Base-by-base conservation (phyloP, 2,113 vertebrate genomes). In the Aythya baeri region DNA sequence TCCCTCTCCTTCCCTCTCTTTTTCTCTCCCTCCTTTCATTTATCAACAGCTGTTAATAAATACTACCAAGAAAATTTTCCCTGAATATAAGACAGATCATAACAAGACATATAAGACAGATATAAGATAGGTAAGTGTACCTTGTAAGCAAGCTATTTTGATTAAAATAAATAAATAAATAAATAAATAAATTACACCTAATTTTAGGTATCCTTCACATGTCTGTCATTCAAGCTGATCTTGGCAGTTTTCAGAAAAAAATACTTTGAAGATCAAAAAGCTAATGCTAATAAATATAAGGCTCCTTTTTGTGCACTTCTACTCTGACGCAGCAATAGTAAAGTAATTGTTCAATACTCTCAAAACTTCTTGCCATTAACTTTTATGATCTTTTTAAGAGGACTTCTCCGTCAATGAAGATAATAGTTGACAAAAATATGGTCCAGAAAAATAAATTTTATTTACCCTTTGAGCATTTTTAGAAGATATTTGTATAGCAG, bases 381-480 rank as follows among this genome's bases (percentile, higher is more conserved):
- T 85, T 97, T 95, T 82, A 44, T 61, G 74, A 89, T 91, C 32
- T 74, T 96, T 74, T 81, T 36, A 91, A 72, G 25, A 91, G 74
- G 32, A 11, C 38, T 96, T 85, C 75, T 95, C 57, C 81, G 93
- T 94, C 90, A 89, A 91, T 83, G 96, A 94, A 58, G 54, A 75
- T 57, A 58, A 3, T 55, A 84, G 74, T 65, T 96, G 81, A 95
- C 85, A 97, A 91, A 97, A 95, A 41, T 31, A 59, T 2, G 5
- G 87, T 32, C 46, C 43, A 86, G 22, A 58, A 41, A 93, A 86
- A 68, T 74, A 91, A 83, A 55, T 88, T 93, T 94, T 91, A 77
- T 96, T 97, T 94, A 90, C 67, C 49, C 36, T 96, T 92, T 97
- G 46, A 97, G 29, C 65, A 72, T 90, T 91, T 79, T 54, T 93